A percentile compares a stretch with the other conserved stretches of the same genome.
Conservation (phyloP, 2,797 vertebrate genomes). For the Dallia pectoralis region DNA sequence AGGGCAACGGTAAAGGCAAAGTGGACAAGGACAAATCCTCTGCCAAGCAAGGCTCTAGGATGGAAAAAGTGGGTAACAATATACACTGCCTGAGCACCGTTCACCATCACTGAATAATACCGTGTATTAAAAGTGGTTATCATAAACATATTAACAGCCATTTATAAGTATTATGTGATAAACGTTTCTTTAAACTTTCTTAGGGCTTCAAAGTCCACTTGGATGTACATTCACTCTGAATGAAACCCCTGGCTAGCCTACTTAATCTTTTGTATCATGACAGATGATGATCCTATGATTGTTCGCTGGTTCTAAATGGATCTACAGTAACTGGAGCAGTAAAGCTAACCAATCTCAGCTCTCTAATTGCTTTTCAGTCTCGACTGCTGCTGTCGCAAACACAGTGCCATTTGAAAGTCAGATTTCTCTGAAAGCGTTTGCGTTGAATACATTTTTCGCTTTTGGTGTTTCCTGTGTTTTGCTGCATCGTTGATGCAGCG, state of each 20-base stretch:
- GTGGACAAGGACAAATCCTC: conserved; percentile 68
- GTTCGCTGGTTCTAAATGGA: background rate
- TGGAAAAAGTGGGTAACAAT: conserved; percentile 45
- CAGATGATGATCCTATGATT: background rate
- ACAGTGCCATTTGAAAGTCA: conserved; percentile 30
- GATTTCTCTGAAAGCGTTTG: conserved; percentile 18
- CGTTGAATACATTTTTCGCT: conserved; percentile 33
- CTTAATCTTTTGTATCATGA: background rate
- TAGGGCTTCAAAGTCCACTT: background rate
- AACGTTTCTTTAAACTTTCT: background rate
- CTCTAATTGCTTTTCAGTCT: conserved; percentile 14
- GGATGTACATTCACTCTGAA: background rate
- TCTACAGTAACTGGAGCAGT: background rate
- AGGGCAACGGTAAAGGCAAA: conserved; percentile 71
- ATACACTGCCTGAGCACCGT: background rate
- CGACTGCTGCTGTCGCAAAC: conserved; percentile 7
- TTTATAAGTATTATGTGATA: background rate
- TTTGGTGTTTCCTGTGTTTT: conserved; percentile 2
- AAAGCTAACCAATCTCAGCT: background rate
- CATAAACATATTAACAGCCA: background rate
- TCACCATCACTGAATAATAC: background rate
- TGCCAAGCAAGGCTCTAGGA: conserved; percentile 60
- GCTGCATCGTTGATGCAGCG: background rate
- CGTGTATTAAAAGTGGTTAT: background rate
- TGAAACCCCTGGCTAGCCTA: background rate